Conservation (phyloP, 2,113 vertebrate genomes). For the Pachyramphus minor region DNA sequence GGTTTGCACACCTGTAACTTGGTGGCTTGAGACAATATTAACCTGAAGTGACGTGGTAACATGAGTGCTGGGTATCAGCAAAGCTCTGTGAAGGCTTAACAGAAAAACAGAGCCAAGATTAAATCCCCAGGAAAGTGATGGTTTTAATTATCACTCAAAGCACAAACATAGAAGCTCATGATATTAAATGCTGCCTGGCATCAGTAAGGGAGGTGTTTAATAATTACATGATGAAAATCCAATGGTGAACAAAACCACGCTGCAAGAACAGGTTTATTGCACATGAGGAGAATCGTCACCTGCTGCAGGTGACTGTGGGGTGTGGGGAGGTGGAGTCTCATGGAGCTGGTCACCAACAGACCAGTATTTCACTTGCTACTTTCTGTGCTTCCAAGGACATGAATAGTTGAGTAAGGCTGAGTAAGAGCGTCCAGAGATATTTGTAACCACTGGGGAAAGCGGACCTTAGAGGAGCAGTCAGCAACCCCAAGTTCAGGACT, state of each 20-base stretch:
- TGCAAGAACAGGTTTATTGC: accelerated
- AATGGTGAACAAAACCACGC: not conserved
- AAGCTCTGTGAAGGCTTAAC: not conserved
- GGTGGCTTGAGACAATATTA: not conserved
- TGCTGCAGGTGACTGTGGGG: not conserved
- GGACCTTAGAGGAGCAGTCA: not conserved
- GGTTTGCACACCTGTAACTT: not conserved
- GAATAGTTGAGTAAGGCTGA: not conserved
- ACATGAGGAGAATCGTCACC: not conserved
- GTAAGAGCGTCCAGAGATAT: not conserved
- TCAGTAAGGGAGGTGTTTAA: not conserved
- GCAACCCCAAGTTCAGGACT: not conserved
- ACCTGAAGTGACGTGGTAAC: accelerated
- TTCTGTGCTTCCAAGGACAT: not conserved
- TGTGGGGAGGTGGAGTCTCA: accelerated
- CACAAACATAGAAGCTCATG: not conserved
- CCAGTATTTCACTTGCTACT: not conserved
- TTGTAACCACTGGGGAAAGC: not conserved
- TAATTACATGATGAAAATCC: not conserved
- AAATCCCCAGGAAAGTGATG: not conserved
- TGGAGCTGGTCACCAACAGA: not conserved
- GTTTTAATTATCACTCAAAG: not conserved
- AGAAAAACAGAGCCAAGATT: not conserved
- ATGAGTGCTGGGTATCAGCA: not conserved
- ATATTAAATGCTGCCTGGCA: not conserved